These are phyloP conservation scores for Ophiodon elongatus DNA, from an alignment of 2,113 vertebrate species.

Conservation along the genomic window DNA sequence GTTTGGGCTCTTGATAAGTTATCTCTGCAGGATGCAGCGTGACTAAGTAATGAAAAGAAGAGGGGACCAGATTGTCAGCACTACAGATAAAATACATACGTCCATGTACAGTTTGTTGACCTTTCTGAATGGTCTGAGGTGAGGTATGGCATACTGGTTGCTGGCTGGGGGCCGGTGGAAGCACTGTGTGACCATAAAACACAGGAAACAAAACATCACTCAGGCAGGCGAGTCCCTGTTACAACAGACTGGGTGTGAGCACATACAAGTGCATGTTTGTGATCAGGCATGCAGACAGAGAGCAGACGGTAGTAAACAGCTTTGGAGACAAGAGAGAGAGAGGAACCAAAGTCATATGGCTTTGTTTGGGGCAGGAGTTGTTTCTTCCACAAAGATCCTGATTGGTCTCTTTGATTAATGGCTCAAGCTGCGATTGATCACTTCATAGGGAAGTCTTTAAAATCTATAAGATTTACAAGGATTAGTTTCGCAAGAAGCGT, in stretches of 20 bases:
- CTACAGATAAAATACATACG: background rate
- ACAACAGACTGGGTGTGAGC: conserved; percentile 7
- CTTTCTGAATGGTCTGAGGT: conserved; percentile 30
- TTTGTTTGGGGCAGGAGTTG: background rate
- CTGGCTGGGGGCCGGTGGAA: conserved; percentile 18
- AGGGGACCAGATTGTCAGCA: background rate
- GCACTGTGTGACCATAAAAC: conserved; percentile 33
- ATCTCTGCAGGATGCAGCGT: conserved; percentile 40
- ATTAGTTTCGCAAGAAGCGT: conserved; percentile 47
- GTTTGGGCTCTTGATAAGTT: background rate
- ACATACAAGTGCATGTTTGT: conserved; percentile 7
- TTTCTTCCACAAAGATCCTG: conserved; percentile 3
- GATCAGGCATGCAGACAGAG: background rate
- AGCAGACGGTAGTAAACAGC: conserved; percentile 25
- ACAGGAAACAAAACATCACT: conserved; percentile 49
- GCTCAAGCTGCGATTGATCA: conserved; percentile 43
- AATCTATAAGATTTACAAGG: conserved; percentile 29
- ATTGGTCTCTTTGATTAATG: conserved; percentile 53
- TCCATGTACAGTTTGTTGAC: background rate
- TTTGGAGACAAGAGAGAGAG: conserved; percentile 46
- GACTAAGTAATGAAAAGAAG: background rate
- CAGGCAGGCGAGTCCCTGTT: background rate
- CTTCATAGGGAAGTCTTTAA: background rate
- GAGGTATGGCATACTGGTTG: background rate
- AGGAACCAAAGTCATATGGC: conserved; percentile 47